These are phyloP conservation scores for Dinomys branickii DNA, from an alignment of 2,113 vertebrate genomes.

Conservation along the genomic window DNA sequence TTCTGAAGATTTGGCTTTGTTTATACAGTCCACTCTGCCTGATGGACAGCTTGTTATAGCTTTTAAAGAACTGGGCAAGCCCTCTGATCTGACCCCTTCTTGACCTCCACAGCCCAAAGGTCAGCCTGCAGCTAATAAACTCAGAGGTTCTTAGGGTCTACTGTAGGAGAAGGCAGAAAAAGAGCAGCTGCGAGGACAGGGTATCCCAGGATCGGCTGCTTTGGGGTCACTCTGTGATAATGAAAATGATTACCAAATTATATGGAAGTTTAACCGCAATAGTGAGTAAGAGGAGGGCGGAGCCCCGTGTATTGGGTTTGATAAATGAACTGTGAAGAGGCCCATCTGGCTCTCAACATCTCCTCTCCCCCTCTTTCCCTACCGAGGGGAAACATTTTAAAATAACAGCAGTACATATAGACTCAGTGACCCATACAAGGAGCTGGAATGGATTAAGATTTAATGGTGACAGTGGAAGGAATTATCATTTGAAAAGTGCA, in stretches of 20 bases:
- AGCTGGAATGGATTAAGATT: conserved; percentile 90
- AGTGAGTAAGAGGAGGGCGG: conserved; percentile 90
- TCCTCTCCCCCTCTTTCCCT: conserved; percentile 80
- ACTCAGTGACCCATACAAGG: conserved; percentile 89
- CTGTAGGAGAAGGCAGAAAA: conserved; percentile 89
- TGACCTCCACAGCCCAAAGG: conserved; percentile 88
- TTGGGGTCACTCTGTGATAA: conserved; percentile 98
- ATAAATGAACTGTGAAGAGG: conserved; percentile 99
- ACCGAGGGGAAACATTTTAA: conserved; percentile 88
- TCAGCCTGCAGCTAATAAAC: conserved; percentile 87
- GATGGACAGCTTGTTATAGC: conserved; percentile 90
- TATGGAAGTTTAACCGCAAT: conserved; percentile 97
- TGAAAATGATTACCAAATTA: conserved; percentile 99
- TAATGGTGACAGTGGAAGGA: conserved; percentile 87
- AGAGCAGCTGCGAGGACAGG: conserved; percentile 92
- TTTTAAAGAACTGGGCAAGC: conserved; percentile 87
- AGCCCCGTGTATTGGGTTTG: conserved; percentile 93
- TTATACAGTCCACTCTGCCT: conserved; percentile 85
- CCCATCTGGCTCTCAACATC: conserved; percentile 95
- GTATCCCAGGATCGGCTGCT: conserved; percentile 87
- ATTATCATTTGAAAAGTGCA: conserved; percentile 87
- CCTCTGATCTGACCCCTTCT: conserved; percentile 88
- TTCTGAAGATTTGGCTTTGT: conserved; percentile 87
- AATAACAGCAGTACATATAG: conserved; percentile 90
- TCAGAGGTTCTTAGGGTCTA: conserved; percentile 84